Conservation (phyloP, 2,113 vertebrate genomes). For the Tautogolabrus adspersus region DNA sequence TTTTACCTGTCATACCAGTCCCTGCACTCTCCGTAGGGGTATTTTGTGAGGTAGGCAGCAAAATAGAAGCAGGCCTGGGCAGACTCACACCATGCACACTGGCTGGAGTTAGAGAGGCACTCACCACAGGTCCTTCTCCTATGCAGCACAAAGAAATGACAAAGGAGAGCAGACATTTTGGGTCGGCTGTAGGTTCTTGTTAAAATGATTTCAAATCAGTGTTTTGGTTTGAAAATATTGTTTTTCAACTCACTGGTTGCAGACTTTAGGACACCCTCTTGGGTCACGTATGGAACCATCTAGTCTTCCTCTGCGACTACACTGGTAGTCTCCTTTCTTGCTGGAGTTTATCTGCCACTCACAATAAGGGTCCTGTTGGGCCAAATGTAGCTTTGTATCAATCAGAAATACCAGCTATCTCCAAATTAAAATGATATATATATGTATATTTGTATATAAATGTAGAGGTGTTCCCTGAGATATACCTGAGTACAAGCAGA, state of each 20-base stretch:
- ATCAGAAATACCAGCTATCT: neutral
- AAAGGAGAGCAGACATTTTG: neutral
- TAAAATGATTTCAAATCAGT: neutral
- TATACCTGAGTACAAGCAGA: constrained; percentile 89
- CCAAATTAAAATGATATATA: neutral
- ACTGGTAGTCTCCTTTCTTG: constrained; percentile 91
- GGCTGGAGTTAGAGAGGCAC: constrained; percentile 93
- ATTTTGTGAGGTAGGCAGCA: constrained; percentile 92
- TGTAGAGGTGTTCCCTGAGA: neutral
- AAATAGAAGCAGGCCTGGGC: constrained; percentile 93
- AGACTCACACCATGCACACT: constrained; percentile 95
- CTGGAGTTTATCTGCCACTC: constrained; percentile 93
- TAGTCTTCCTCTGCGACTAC: constrained; percentile 89
- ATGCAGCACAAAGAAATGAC: constrained; percentile 6
- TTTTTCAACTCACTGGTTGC: constrained; percentile 88
- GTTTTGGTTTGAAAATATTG: neutral
- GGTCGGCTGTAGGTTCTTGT: neutral
- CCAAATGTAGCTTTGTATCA: constrained; percentile 21
- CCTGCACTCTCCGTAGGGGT: constrained; percentile 91
- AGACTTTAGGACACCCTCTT: constrained; percentile 87
- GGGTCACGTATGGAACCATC: constrained; percentile 87
- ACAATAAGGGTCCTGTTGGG: constrained; percentile 88
- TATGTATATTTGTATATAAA: neutral
- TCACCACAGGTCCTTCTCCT: constrained; percentile 90
- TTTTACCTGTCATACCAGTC: constrained; percentile 94